Evolutionary conservation across 2,797 vertebrate species (phyloP).

Genomic region (Pelobates cultripes): DNA sequence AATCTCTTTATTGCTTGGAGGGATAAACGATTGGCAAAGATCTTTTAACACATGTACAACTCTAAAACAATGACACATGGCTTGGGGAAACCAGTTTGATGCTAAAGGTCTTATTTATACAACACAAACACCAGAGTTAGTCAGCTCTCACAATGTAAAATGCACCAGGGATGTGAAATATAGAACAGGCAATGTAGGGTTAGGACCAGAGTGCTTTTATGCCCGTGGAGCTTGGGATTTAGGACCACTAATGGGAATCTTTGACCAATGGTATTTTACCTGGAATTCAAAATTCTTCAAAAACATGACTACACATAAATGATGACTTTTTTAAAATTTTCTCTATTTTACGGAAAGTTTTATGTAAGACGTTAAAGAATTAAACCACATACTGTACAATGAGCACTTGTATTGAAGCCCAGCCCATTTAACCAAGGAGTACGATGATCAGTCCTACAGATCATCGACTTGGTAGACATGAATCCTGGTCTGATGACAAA

Average conservation of each 20-base stretch:
- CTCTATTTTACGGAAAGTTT: conserved; percentile 8
- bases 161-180: conserved; percentile 7
- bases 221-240: neutral
- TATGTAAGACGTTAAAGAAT: conserved; percentile 9
- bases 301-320: conserved; percentile 33
- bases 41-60: conserved; percentile 70
- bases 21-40: conserved; percentile 65
- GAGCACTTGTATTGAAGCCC: conserved; percentile 22
- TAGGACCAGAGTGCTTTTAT: neutral
- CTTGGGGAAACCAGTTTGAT: conserved; percentile 63
- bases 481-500: neutral
- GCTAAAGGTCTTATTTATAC: conserved; percentile 40
- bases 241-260: neutral
- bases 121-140: conserved; percentile 43
- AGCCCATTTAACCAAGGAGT: neutral
- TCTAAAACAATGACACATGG: conserved; percentile 64
- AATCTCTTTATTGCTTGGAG: conserved; percentile 78
- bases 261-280: neutral
- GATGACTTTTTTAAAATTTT: neutral
- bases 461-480: neutral
- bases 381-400: conserved; percentile 37
- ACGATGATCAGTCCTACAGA: conserved; percentile 14
- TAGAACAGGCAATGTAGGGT: neutral
- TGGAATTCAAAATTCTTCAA: neutral
- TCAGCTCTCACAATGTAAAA: neutral